Conservation (phyloP, 1,140 invertebrate species). For the Heliconius nattereri region DNA sequence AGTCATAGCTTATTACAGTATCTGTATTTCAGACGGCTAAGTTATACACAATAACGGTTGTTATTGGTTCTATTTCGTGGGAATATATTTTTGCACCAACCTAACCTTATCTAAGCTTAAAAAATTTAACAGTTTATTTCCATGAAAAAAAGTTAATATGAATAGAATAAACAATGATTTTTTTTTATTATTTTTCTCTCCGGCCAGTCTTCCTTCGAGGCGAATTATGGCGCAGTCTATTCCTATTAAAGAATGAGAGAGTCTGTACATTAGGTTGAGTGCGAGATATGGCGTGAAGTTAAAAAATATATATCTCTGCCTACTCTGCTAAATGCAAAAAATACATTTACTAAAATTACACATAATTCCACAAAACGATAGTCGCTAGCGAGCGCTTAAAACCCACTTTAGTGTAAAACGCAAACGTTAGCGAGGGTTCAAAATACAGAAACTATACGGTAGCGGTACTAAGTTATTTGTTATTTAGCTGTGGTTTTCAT, state of each 20-base stretch:
- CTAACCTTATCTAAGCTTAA: no score
- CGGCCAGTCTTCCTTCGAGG: no score
- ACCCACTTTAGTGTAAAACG: neutral
- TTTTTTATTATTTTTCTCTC: no score
- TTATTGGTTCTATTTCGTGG: neutral
- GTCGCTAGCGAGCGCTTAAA: neutral
- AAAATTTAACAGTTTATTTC: no score
- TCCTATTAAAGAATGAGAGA: no score
- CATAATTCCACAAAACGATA: neutral
- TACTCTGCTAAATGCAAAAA: no score
- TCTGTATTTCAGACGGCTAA: neutral
- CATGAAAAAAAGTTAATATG: no score
- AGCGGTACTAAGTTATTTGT: neutral
- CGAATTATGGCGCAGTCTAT: no score
- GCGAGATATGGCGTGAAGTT: neutral
- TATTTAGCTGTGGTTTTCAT: slow-evolving; percentile 1
- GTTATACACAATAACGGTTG: neutral
- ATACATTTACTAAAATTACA: neutral
- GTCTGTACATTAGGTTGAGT: no score
- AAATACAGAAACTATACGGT: slow-evolving; percentile 4
- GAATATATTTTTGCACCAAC: no score
- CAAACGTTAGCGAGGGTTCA: neutral
- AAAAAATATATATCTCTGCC: no score
- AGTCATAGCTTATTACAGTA: neutral
- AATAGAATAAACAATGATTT: no score